phyloP scores from a whole-genome alignment of 2,797 vertebrate genomes.

The Emys orbicularis region DNA sequence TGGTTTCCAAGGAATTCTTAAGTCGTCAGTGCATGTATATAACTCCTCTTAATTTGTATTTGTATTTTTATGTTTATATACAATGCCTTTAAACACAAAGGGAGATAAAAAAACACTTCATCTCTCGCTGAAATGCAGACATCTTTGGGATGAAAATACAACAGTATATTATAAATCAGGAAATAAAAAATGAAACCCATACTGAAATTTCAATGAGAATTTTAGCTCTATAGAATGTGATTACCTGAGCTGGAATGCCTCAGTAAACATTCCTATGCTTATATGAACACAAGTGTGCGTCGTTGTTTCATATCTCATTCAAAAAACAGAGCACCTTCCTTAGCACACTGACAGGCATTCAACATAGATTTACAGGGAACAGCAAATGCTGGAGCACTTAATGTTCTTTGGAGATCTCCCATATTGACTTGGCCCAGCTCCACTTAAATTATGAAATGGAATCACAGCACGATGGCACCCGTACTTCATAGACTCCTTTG shows the following conservation, averaged over 20 bases:
- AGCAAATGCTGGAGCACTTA: not conserved
- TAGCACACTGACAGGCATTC: not conserved
- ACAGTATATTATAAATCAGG: not conserved
- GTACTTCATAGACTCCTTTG: not conserved
- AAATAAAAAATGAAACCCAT: no score
- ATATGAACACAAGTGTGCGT: not conserved
- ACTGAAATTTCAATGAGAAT: not conserved
- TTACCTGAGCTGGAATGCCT: not conserved
- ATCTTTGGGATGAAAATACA: not conserved
- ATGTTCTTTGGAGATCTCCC: not conserved
- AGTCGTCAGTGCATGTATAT: not conserved
- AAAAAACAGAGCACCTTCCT: not conserved
- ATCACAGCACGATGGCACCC: not conserved
- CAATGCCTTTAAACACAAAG: not conserved
- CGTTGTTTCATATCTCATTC: not conserved
- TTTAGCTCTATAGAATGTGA: not conserved
- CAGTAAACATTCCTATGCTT: no score
- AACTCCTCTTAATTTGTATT: not conserved
- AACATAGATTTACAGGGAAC: not conserved
- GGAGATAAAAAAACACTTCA: not conserved
- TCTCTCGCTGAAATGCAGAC: not conserved
- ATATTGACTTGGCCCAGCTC: not conserved
- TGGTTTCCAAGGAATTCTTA: not conserved
- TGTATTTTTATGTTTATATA: not conserved
- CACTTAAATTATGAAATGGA: not conserved